Evolutionary conservation across 2,888 invertebrate genomes (phyloP).

Genomic region (Papilio gigon): DNA sequence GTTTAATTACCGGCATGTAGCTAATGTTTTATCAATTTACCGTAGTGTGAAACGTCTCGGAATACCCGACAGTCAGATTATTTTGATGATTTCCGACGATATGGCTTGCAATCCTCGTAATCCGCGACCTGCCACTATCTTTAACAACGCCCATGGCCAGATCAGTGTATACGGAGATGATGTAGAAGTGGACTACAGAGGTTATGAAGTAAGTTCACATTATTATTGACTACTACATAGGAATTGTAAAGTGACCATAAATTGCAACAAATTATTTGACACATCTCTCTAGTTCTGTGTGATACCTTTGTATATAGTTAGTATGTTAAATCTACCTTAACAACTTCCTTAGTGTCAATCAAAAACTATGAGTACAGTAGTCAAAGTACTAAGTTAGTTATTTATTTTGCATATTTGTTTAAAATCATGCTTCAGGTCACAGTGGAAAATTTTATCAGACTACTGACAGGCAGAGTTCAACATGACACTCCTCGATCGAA

Average conservation of each 20-base stretch:
- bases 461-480: constrained; percentile 95
- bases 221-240: neutral
- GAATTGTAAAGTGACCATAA: neutral
- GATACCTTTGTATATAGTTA: neutral
- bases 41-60: constrained; percentile 98
- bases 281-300: neutral
- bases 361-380: neutral
- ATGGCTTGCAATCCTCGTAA: constrained; percentile 99
- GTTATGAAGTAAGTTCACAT: constrained; percentile 87
- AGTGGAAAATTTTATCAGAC: constrained; percentile 98
- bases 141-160: constrained; percentile 98
- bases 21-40: constrained; percentile 99
- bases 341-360: neutral
- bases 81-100: constrained; percentile 99
- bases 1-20: constrained; percentile 99
- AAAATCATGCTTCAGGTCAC: constrained; percentile 86
- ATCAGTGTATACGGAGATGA: constrained; percentile 99
- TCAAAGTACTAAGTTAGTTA: neutral
- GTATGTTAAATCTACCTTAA: neutral
- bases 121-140: constrained; percentile 98
- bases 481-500: constrained; percentile 97
- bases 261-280: neutral
- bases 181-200: constrained; percentile 99
- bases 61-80: constrained; percentile 99
- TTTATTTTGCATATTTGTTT: neutral